Evolutionary conservation across 2,113 vertebrate species (phyloP), one percentile per base, ranked within the genome.

Genomic region (Grammomys dolichurus): DNA sequence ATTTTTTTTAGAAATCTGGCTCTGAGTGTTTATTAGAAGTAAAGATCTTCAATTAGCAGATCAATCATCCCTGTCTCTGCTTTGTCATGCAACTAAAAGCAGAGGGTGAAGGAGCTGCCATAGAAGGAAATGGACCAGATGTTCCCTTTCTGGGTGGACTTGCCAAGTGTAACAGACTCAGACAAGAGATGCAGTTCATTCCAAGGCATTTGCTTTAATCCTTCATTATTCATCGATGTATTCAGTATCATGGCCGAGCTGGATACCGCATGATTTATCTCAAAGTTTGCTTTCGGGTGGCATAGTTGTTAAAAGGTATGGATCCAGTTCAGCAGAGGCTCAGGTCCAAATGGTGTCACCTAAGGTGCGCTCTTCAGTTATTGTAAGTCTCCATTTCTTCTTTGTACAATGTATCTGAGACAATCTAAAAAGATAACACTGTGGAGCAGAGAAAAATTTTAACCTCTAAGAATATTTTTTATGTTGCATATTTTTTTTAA

Each of bases 181-280:
- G 87, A 84, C 43, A 56, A 7, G 60, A 89, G 77, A 87, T n/a
- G 3, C 70, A 87, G 72, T 24, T 93, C 90, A 36, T 80, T 67
- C 90, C 90, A 85, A 84, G 43, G 70, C 56, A 58, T 12, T 73
- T 65, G 90, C 82, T 65, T 91, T 77, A 65, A 87, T 92, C 78
- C 36, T 16, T 91, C 70, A 58, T 96, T 93, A 95, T 92, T 84
- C 73, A 46, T 87, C 87, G 67, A 33, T 78, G 63, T 85, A 65
- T 93, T 80, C 70, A 84, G 63, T 78, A 70, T 89, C 63, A 24
- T 54, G 84, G 19, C 75, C 73, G 36, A 22, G 36, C 36, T 87
- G 86, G 78, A 94, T 40, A 89, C 75, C 75, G 80, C 60, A 87
- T 90, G 67, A 91, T 56, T 87, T 87, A 58, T 87, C 69, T 75